Evolutionary conservation across 2,113 vertebrate species (phyloP).

Genomic region (Catharus fuscescens): DNA sequence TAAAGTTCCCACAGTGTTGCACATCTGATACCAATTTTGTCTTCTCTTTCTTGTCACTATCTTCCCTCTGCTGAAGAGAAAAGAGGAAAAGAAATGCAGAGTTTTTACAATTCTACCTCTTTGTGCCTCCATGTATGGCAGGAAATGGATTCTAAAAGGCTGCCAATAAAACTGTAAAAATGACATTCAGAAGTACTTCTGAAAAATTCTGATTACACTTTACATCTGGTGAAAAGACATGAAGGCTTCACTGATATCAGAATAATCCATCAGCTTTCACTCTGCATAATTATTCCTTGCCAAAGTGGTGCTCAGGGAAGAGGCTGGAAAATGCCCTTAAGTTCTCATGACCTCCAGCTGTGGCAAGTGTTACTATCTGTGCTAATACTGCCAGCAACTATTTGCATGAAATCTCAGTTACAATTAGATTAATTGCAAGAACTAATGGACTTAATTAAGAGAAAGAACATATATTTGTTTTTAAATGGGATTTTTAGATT

Average conservation of each 20-base stretch:
- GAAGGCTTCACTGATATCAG: slow-evolving; percentile 40
- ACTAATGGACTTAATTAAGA: background rate
- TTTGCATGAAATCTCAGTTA: background rate
- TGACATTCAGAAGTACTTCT: slow-evolving; percentile 55
- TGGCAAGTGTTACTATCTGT: background rate
- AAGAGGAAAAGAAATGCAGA: background rate
- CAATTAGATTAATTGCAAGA: background rate
- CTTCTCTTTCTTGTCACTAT: background rate
- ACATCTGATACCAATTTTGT: background rate
- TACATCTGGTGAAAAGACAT: slow-evolving; percentile 56
- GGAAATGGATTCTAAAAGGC: slow-evolving; percentile 62
- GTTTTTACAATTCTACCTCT: slow-evolving; percentile 42
- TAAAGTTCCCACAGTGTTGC: background rate
- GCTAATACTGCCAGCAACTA: background rate
- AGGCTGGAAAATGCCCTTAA: slow-evolving; percentile 31
- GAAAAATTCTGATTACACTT: slow-evolving; percentile 65
- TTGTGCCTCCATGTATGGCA: slow-evolving; percentile 27
- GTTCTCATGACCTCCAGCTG: slow-evolving; percentile 11
- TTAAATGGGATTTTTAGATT: background rate
- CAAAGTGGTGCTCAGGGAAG: slow-evolving; percentile 1
- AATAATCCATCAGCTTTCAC: slow-evolving; percentile 48
- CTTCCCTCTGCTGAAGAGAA: background rate
- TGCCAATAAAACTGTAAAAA: slow-evolving; percentile 66
- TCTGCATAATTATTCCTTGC: slow-evolving; percentile 28
- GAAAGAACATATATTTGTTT: background rate